Evolutionary conservation across 2,113 vertebrate species (phyloP).

Genomic region (Chaetorhynchus papuensis): DNA sequence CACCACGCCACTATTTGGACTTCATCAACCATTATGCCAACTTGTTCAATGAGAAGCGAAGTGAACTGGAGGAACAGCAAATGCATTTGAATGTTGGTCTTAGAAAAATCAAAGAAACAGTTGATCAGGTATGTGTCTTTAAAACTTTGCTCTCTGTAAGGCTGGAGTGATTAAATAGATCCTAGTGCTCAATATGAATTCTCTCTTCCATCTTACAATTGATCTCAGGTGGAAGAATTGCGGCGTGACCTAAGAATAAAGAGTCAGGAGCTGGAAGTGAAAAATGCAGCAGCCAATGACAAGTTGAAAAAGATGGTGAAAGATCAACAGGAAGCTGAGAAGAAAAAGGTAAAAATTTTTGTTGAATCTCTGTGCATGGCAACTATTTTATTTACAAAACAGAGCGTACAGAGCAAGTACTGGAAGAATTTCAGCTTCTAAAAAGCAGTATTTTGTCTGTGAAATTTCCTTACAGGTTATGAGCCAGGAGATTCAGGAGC

Average conservation of each 20-base stretch:
- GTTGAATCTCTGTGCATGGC: neutral
- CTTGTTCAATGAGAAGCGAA: constrained; percentile 97
- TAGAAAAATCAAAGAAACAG: constrained; percentile 96
- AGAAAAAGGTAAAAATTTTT: constrained; percentile 85
- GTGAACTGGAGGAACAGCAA: constrained; percentile 96
- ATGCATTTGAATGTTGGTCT: constrained; percentile 98
- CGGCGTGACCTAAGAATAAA: constrained; percentile 94
- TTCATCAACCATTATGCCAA: constrained; percentile 99
- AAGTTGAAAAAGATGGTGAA: constrained; percentile 99
- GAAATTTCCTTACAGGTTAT: constrained; percentile 79
- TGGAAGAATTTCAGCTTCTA: neutral
- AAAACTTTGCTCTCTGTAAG: neutral
- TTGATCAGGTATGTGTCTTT: constrained; percentile 84
- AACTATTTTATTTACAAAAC: neutral
- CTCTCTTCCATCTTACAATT: neutral
- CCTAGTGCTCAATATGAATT: neutral
- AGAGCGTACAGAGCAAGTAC: neutral
- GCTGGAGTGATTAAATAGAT: neutral
- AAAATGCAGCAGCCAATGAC: constrained; percentile 97
- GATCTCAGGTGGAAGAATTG: constrained; percentile 88
- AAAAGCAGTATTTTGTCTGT: neutral
- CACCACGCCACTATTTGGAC: constrained; percentile 96
- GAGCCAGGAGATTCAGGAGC: constrained; percentile 98
- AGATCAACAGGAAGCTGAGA: constrained; percentile 97
- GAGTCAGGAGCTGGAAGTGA: constrained; percentile 95